A percentile compares a stretch with the other conserved stretches of the same genome.
phyloP scores from a whole-genome alignment of 2,888 invertebrate species.

The Gasteruption jaculator region DNA sequence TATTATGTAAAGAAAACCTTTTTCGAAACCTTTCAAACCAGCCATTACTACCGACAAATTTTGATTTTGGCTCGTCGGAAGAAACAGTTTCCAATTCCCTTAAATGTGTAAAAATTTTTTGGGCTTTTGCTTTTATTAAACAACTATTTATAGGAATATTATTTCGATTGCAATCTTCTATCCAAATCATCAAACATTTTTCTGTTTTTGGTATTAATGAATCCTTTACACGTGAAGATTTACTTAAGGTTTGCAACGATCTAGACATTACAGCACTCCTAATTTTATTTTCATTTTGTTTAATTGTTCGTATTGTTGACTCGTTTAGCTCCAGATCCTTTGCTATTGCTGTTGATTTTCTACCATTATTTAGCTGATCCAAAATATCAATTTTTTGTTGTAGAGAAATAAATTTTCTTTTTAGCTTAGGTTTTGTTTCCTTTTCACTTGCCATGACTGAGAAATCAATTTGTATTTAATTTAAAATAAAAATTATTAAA shows the following conservation, averaged over 20 bases:
- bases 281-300: conserved; percentile 6
- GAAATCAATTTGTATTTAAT: not conserved
- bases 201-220: conserved; percentile 3
- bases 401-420: conserved; percentile 7
- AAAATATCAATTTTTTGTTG: conserved; percentile 3
- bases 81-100: conserved; percentile 2
- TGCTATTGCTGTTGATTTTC: not conserved
- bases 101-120: conserved; percentile 2
- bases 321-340: conserved; percentile 1
- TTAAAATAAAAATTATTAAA: not conserved
- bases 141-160: conserved; percentile 3
- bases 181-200: conserved; percentile 2
- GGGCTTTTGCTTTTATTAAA: conserved; percentile 4
- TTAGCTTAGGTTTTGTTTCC: conserved; percentile 3
- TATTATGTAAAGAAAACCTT: conserved; percentile 11
- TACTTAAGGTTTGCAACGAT: not conserved
- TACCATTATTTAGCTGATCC: not conserved
- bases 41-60: conserved; percentile 16
- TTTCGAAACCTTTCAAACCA: conserved; percentile 15
- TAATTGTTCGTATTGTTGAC: conserved; percentile 1
- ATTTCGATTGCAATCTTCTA: conserved; percentile 4
- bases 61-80: conserved; percentile 3
- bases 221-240: not conserved
- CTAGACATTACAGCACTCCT: conserved; percentile 2
- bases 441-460: not conserved